Evolutionary conservation across 1,140 invertebrate genomes (phyloP).

Genomic region (Pogonomyrmex barbatus): DNA sequence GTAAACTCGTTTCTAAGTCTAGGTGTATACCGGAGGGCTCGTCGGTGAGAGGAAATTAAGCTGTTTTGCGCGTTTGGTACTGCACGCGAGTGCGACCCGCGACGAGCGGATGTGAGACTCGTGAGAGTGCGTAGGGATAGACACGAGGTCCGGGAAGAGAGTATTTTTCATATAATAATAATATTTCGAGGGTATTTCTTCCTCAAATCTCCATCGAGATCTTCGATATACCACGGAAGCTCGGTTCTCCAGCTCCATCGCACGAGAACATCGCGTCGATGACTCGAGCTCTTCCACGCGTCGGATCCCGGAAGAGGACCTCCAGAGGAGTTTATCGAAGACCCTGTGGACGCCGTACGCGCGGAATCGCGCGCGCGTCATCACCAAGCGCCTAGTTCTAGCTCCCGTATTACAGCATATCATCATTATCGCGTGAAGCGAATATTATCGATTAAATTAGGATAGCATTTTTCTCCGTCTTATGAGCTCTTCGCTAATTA

Average conservation of each 20-base stretch:
- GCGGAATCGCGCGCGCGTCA: conserved; percentile 44
- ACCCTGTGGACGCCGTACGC: conserved; percentile 21
- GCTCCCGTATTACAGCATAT: conserved; percentile 78
- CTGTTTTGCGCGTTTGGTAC: conserved; percentile 48
- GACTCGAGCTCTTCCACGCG: not conserved
- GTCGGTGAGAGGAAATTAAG: conserved; percentile 63
- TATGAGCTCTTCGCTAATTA: conserved; percentile 71
- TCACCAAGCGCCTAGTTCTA: conserved; percentile 66
- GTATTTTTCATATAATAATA: conserved; percentile 26
- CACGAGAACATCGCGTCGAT: not conserved
- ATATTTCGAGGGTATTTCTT: conserved; percentile 13
- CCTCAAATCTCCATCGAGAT: conserved; percentile 9
- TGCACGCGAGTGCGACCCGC: conserved; percentile 20
- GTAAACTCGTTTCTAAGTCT: conserved; percentile 75
- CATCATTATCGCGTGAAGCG: conserved; percentile 77
- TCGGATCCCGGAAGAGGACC: conserved; percentile 1
- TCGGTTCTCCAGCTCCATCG: not conserved
- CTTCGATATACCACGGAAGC: not conserved
- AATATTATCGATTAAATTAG: conserved; percentile 75
- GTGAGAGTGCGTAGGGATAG: not conserved
- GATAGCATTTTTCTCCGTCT: conserved; percentile 77
- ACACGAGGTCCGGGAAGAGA: conserved; percentile 12
- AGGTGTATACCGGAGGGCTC: conserved; percentile 65
- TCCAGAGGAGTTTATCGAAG: conserved; percentile 22
- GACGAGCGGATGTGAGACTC: conserved; percentile 8